These are phyloP conservation scores for Anguilla anguilla DNA, from an alignment of 2,797 vertebrate species.

Conservation along the genomic window DNA sequence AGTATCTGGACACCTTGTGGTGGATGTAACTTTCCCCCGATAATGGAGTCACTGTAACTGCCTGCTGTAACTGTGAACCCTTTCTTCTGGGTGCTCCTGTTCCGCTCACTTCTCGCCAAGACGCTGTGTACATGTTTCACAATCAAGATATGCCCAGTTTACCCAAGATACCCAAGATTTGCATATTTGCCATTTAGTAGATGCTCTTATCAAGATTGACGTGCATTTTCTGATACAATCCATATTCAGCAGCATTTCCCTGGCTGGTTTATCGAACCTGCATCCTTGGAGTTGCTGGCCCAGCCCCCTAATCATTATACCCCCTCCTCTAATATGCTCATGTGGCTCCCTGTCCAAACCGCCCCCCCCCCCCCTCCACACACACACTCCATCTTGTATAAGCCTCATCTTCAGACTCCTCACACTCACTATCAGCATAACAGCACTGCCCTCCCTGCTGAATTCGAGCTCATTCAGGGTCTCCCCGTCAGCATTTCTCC, in stretches of 20 bases:
- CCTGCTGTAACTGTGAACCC: not conserved
- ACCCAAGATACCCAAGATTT: too few species aligned
- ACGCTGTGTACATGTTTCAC: constrained; percentile 19
- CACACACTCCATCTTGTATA: constrained; percentile 78
- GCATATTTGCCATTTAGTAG: too few species aligned
- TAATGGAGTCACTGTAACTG: constrained; percentile 2
- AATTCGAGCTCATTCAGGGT: not conserved
- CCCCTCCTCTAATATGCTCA: constrained; percentile 84
- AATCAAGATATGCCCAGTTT: not conserved
- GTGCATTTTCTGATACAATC: not conserved
- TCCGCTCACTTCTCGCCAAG: too few species aligned
- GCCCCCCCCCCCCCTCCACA: constrained; percentile 77
- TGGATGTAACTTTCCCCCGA: too few species aligned
- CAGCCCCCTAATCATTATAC: too few species aligned
- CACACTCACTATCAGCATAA: not conserved
- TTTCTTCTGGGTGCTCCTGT: not conserved
- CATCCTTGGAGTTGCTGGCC: not conserved
- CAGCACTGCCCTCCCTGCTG: not conserved
- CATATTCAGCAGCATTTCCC: too few species aligned
- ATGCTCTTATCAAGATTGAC: not conserved
- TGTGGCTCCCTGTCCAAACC: constrained; percentile 63
- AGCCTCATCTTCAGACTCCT: constrained; percentile 46
- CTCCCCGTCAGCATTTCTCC: too few species aligned
- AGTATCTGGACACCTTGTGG: constrained; percentile 39
- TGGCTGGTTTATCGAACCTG: too few species aligned